A percentile compares a stretch with the other conserved stretches of the same genome.
These are phyloP conservation scores for Furcula furcula DNA, from an alignment of 2,888 invertebrate genomes.

Conservation along the genomic window DNA sequence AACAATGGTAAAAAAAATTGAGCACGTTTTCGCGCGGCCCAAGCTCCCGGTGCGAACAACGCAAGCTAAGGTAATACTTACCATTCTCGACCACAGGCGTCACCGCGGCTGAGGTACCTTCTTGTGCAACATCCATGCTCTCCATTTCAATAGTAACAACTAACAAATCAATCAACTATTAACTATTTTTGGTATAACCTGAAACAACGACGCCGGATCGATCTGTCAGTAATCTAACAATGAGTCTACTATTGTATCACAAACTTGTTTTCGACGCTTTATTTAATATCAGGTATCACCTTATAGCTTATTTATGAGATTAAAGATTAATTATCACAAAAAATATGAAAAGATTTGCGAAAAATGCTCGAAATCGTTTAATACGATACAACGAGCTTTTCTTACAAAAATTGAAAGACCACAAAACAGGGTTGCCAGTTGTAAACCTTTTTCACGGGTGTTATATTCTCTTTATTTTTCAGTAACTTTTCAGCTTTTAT, in stretches of 20 bases:
- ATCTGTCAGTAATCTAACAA: conserved; percentile 49
- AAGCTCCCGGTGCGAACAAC: conserved; percentile 34
- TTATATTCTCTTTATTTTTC: too few species aligned
- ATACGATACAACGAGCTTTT: conserved; percentile 47
- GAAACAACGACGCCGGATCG: conserved; percentile 65
- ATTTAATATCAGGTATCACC: conserved; percentile 22
- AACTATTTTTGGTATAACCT: conserved; percentile 61
- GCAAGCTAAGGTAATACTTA: conserved; percentile 43
- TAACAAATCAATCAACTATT: conserved; percentile 40
- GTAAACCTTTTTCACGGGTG: too few species aligned
- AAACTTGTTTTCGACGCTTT: conserved; percentile 22
- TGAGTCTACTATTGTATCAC: conserved; percentile 16
- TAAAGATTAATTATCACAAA: conserved; percentile 41
- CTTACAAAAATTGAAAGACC: conserved; percentile 50
- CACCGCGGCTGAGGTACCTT: conserved; percentile 64
- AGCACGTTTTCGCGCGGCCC: conserved; percentile 62
- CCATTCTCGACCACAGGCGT: conserved; percentile 74
- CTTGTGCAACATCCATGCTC: conserved; percentile 77
- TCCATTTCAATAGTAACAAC: conserved; percentile 61
- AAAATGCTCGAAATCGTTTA: conserved; percentile 46
- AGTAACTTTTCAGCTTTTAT: too few species aligned
- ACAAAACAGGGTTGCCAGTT: conserved; percentile 31
- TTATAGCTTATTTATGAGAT: conserved; percentile 30
- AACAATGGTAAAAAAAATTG: conserved; percentile 37
- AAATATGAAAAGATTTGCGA: conserved; percentile 27